These are phyloP conservation scores for Heliothis subflexa DNA, from an alignment of 1,140 invertebrate genomes.

Conservation along the genomic window DNA sequence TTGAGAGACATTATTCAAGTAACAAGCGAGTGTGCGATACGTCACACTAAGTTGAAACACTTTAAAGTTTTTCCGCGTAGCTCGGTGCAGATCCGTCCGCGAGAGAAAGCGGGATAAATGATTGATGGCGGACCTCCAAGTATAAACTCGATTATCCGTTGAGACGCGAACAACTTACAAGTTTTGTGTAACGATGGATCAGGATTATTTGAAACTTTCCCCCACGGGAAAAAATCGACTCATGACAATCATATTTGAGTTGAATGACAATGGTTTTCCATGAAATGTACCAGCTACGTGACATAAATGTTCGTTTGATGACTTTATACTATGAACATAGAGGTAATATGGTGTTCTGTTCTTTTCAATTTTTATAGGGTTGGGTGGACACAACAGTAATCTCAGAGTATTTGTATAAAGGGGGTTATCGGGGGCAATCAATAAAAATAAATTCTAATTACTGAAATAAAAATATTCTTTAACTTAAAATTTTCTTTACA, in stretches of 20 bases:
- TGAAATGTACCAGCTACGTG: slow-evolving; percentile 15
- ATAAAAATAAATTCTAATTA: too few relatives aligned
- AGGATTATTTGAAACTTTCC: slow-evolving; percentile 81
- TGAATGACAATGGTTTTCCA: slow-evolving; percentile 65
- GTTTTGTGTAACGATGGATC: slow-evolving; percentile 86
- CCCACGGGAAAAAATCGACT: slow-evolving; percentile 75
- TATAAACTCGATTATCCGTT: slow-evolving; percentile 86
- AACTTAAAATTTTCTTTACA: too few relatives aligned
- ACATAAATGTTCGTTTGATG: not conserved
- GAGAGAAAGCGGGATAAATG: slow-evolving; percentile 79
- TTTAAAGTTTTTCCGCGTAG: slow-evolving; percentile 83
- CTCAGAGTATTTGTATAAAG: too few relatives aligned
- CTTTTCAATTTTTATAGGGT: too few relatives aligned
- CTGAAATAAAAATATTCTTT: too few relatives aligned
- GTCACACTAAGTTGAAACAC: slow-evolving; percentile 77
- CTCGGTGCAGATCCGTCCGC: slow-evolving; percentile 65
- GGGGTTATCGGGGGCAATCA: too few relatives aligned
- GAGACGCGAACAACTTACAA: slow-evolving; percentile 85
- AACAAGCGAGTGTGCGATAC: slow-evolving; percentile 71
- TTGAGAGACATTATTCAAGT: slow-evolving; percentile 51
- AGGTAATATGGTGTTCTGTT: too few relatives aligned
- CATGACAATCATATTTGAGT: slow-evolving; percentile 83
- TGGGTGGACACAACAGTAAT: too few relatives aligned
- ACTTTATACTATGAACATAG: too few relatives aligned
- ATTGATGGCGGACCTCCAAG: slow-evolving; percentile 84